Conservation (phyloP, 2,888 invertebrate genomes). For the Drosophila silvestris region DNA sequence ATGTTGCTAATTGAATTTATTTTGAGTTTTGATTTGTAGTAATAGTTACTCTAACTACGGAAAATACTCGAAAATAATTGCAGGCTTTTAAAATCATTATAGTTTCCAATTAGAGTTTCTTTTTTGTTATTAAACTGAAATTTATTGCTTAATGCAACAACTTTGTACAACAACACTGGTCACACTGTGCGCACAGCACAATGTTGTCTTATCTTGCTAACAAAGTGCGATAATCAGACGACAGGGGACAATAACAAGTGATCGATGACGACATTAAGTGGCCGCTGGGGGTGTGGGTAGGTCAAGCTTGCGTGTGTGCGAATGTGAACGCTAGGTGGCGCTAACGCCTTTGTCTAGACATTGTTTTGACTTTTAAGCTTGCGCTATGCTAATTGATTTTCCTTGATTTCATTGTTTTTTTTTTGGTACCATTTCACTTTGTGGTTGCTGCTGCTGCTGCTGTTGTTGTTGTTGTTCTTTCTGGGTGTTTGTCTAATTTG, state of each 20-base stretch:
- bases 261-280: slow-evolving; percentile 41
- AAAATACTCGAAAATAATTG: not conserved
- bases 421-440: not conserved
- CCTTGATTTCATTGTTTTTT: slow-evolving; percentile 29
- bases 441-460: not conserved
- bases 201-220: slow-evolving; percentile 25
- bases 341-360: slow-evolving; percentile 71
- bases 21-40: not conserved
- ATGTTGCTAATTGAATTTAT: no score
- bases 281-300: not conserved
- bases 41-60: not conserved
- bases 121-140: not conserved
- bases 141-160: not conserved
- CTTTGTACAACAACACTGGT: not conserved
- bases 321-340: slow-evolving; percentile 57
- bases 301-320: slow-evolving; percentile 9
- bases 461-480: slow-evolving; percentile 13
- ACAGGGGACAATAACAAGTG: slow-evolving; percentile 43
- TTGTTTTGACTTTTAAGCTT: slow-evolving; percentile 56
- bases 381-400: slow-evolving; percentile 63
- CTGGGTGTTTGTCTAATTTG: slow-evolving; percentile 59
- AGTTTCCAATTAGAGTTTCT: not conserved
- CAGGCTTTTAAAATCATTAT: not conserved
- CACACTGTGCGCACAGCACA: slow-evolving; percentile 27
- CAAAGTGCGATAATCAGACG: slow-evolving; percentile 66